These are phyloP conservation scores for Polydrusus cervinus DNA, from an alignment of 2,888 invertebrate genomes.

Conservation along the genomic window DNA sequence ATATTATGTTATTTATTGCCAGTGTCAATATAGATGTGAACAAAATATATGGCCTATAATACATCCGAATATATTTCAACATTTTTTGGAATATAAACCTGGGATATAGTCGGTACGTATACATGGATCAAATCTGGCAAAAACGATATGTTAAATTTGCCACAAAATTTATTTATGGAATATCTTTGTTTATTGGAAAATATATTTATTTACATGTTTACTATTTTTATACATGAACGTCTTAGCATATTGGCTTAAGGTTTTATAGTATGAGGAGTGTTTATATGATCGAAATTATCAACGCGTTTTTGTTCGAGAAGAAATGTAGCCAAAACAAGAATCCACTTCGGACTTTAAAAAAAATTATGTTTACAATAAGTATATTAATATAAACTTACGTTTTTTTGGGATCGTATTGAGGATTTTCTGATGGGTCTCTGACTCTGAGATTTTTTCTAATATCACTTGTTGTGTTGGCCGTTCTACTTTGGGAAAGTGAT, in stretches of 20 bases:
- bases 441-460: slow-evolving; percentile 86
- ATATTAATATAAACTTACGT: slow-evolving; percentile 75
- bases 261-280: no score
- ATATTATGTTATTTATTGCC: slow-evolving; percentile 38
- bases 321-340: no score
- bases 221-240: no score
- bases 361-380: no score
- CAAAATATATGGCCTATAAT: slow-evolving; percentile 33
- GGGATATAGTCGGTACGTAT: neutral
- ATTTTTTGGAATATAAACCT: slow-evolving; percentile 6
- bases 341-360: no score
- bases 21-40: slow-evolving; percentile 27
- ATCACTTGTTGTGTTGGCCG: slow-evolving; percentile 86
- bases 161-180: neutral
- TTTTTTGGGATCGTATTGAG: slow-evolving; percentile 80
- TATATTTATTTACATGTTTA: neutral
- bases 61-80: neutral
- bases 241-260: no score
- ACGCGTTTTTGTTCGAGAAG: no score
- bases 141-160: neutral
- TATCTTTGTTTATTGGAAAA: neutral
- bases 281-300: no score
- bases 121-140: slow-evolving; percentile 11
- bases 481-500: slow-evolving; percentile 82
- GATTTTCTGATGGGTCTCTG: slow-evolving; percentile 81